Conservation (phyloP, 2,113 vertebrate genomes). For the Chaenocephalus aceratus region DNA sequence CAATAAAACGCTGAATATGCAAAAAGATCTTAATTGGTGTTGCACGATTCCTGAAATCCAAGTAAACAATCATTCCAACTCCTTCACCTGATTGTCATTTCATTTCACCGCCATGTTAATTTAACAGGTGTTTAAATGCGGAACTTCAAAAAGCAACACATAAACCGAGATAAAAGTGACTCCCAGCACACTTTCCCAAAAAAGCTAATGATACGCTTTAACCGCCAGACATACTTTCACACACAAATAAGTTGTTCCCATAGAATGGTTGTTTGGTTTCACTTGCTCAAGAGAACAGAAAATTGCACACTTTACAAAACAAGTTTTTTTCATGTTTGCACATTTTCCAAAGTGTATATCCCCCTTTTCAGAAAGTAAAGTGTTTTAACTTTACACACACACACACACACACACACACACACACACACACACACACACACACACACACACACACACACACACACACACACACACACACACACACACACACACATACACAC, state of each 20-base stretch:
- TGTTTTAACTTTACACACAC: constrained; percentile 35
- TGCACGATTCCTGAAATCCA: constrained; percentile 16
- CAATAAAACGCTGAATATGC: constrained; percentile 27
- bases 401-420: constrained; percentile 14
- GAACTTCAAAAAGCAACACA: background rate
- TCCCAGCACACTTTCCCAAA: background rate
- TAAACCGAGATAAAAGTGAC: background rate
- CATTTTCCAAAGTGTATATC: background rate
- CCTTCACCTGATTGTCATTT: constrained; percentile 30
- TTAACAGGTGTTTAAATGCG: background rate
- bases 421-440: constrained; percentile 10
- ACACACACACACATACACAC: constrained; percentile 13
- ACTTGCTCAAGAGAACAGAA: constrained; percentile 22
- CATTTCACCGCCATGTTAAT: constrained; percentile 10
- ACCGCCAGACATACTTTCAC: background rate
- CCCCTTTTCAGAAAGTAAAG: background rate
- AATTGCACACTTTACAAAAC: background rate
- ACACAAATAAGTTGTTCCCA: background rate
- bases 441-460: constrained; percentile 13
- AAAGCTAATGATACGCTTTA: background rate
- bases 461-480: constrained; percentile 13
- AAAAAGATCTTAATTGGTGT: constrained; percentile 22
- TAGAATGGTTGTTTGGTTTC: constrained; percentile 18
- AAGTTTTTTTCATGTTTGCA: constrained; percentile 4
- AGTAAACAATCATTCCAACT: constrained; percentile 20